Evolutionary conservation across 2,888 invertebrate species (phyloP), one percentile per base, ranked within the genome.

Genomic region (Ochropacha duplaris): DNA sequence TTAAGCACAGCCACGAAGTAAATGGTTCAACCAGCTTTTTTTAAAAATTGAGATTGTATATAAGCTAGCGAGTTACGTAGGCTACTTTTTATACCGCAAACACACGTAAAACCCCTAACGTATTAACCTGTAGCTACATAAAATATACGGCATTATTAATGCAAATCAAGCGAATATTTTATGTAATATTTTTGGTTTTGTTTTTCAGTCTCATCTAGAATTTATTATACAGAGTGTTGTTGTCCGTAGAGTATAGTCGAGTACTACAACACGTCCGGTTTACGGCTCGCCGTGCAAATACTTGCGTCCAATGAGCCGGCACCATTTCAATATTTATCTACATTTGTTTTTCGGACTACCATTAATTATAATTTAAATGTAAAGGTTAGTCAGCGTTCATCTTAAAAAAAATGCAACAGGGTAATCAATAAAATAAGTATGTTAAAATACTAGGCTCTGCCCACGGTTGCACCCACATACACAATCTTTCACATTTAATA

Each of bases 291-390:
- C 62, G 59, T 22, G 51, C 65, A 69, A 67, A 72, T 59, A 67
- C 62, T 64, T 61, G 56, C 61, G 63, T 57, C 65, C 72, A 68
- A 66, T 68, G 68, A 61, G 62, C 66, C 65, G 61, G 60, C 64
- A 68, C 59, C 65, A 57, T 57, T 64, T 58, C 68, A 71, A 74
- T 76, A 72, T 74, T 73, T 72, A 31, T 22, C 19, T 31, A 69
- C 65, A 16, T 52, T 61, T 57, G 54, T 59, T 59, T 59, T 44
- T 51, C 28, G 16, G 19, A 28, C 16, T 1, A n/a, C 4, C 9
- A 28, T 26, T 2, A 31, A 51, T 51, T 51, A 28, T 51, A n/a
- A n/a, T 26, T 36, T n/a, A 12, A 36, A 36, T 36, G n/a, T 14
- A 14, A 34, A 34, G 12, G 34, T 36, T 36, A n/a, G n/a, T n/a